Conservation (phyloP, 1,140 invertebrate genomes). For the Apis cerana region DNA sequence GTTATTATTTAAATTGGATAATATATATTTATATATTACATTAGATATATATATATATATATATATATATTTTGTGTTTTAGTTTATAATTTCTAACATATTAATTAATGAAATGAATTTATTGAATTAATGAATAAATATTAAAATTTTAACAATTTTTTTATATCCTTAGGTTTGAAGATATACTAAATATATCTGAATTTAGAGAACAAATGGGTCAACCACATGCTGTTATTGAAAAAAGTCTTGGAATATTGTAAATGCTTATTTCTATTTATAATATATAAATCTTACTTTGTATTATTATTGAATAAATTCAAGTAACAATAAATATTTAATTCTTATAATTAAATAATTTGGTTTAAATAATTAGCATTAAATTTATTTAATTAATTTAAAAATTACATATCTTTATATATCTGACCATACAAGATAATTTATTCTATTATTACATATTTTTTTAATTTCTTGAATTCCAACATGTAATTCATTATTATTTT, state of each 20-base stretch:
- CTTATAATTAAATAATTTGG: constrained; percentile 1
- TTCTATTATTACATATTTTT: constrained; percentile 2
- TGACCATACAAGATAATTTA: background rate
- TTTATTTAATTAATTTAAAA: background rate
- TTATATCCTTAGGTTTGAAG: constrained; percentile 84
- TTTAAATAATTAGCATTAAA: background rate
- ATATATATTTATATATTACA: too few relatives aligned
- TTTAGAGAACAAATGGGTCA: constrained; percentile 88
- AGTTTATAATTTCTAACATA: background rate
- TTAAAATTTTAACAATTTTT: constrained; percentile 20
- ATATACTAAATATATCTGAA: constrained; percentile 89
- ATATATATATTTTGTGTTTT: background rate
- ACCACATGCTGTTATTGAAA: constrained; percentile 91
- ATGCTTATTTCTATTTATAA: constrained; percentile 15
- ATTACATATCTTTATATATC: background rate
- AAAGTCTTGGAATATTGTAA: constrained; percentile 87
- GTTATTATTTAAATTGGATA: too few relatives aligned
- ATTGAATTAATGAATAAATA: background rate
- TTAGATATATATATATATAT: too few relatives aligned
- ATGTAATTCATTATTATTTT: background rate
- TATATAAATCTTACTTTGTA: constrained; percentile 3
- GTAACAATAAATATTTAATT: constrained; percentile 24
- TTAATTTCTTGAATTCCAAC: background rate
- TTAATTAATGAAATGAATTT: background rate
- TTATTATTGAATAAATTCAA: constrained; percentile 15